Percentiles rank a stretch among this genome's conserved stretches.
Conservation (phyloP, 2,797 vertebrate species). For the Iguana delicatissima region DNA sequence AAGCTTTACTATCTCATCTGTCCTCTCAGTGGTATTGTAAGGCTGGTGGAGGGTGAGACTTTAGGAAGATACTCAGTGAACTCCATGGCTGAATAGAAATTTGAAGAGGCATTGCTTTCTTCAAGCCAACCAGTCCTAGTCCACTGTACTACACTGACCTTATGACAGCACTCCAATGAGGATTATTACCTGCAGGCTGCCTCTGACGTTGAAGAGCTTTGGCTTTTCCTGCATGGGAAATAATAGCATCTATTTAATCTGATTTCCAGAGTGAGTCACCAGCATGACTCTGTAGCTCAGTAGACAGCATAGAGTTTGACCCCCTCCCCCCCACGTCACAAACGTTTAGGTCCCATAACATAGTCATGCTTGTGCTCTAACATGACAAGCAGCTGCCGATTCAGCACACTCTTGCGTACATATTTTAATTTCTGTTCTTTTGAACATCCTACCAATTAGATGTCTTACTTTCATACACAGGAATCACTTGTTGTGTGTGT, state of each 20-base stretch:
- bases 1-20: not conserved
- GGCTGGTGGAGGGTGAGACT: not conserved
- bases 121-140: not conserved
- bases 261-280: slow-evolving; percentile 33
- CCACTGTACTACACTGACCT: not conserved
- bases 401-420: not conserved
- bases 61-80: not conserved
- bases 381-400: not conserved
- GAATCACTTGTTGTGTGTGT: not conserved
- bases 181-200: slow-evolving; percentile 8
- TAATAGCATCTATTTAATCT: slow-evolving; percentile 35
- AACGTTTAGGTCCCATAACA: slow-evolving; percentile 2
- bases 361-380: not conserved
- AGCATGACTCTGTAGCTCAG: not conserved
- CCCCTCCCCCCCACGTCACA: not conserved
- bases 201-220: slow-evolving; percentile 10
- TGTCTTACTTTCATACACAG: not conserved
- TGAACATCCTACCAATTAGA: not conserved
- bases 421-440: not conserved
- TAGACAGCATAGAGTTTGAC: slow-evolving; percentile 4
- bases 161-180: not conserved
- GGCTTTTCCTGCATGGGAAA: slow-evolving; percentile 18
- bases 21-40: not conserved
- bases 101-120: not conserved
- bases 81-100: not conserved